Conservation (phyloP, 1,140 invertebrate species). For the Calliphora vicina region DNA sequence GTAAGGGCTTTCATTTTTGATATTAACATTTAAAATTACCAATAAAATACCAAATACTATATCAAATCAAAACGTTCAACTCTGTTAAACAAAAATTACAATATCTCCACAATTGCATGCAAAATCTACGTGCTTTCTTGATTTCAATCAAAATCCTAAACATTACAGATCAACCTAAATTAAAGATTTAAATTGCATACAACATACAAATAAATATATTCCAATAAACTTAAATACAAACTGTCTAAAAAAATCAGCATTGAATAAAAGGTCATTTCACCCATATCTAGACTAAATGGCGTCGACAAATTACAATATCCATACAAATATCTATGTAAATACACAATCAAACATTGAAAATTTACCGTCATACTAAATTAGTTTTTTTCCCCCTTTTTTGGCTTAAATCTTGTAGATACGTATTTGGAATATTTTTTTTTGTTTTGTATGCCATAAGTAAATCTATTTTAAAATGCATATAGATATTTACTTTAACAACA, state of each 20-base stretch:
- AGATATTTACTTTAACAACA: background rate
- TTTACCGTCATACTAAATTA: constrained; percentile 30
- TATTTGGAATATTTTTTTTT: background rate
- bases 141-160: too few species aligned
- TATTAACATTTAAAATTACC: too few species aligned
- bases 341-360: constrained; percentile 28
- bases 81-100: too few species aligned
- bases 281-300: constrained; percentile 2
- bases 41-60: too few species aligned
- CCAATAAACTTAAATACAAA: background rate
- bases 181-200: background rate
- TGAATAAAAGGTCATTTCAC: constrained; percentile 5
- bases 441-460: background rate
- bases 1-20: too few species aligned
- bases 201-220: background rate
- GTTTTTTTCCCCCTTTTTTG: constrained; percentile 12
- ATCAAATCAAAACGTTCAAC: too few species aligned
- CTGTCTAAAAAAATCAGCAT: background rate
- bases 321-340: background rate
- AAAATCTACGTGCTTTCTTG: too few species aligned
- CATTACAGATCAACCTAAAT: too few species aligned
- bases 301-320: constrained; percentile 21
- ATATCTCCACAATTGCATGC: too few species aligned
- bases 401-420: constrained; percentile 14
- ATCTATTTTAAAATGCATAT: constrained; percentile 19